Evolutionary conservation across 2,888 invertebrate species (phyloP).

Genomic region (Seira musarum): DNA sequence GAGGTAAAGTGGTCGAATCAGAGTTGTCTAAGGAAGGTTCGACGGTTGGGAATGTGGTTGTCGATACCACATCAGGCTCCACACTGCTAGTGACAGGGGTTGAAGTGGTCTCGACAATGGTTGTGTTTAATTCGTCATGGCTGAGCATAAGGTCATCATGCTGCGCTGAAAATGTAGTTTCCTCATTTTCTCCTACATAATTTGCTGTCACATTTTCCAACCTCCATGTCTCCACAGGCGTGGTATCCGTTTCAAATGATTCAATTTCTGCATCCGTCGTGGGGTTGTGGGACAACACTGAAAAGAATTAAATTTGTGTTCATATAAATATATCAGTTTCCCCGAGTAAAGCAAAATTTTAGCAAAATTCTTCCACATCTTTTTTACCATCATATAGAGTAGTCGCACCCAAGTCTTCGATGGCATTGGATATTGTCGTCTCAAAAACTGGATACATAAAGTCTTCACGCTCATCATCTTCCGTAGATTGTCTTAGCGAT

Average conservation of each 20-base stretch:
- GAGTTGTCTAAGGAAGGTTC: not conserved
- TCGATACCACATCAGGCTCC: slow-evolving; percentile 64
- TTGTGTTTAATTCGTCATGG: slow-evolving; percentile 24
- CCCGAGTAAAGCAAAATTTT: too few species aligned
- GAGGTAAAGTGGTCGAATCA: slow-evolving; percentile 54
- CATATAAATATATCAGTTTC: too few species aligned
- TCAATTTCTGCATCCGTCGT: slow-evolving; percentile 15
- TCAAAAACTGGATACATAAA: slow-evolving; percentile 59
- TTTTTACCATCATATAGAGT: slow-evolving; percentile 40
- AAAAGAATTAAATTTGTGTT: too few species aligned
- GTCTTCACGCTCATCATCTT: slow-evolving; percentile 66
- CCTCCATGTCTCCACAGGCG: slow-evolving; percentile 21
- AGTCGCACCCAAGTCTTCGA: slow-evolving; percentile 58
- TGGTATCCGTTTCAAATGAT: slow-evolving; percentile 59
- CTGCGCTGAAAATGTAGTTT: slow-evolving; percentile 24
- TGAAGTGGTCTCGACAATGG: slow-evolving; percentile 16
- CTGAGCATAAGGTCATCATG: not conserved
- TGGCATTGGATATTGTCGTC: slow-evolving; percentile 55
- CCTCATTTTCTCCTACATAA: slow-evolving; percentile 24
- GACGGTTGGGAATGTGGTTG: slow-evolving; percentile 57
- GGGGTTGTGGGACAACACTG: not conserved
- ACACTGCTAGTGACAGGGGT: not conserved
- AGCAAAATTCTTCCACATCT: too few species aligned
- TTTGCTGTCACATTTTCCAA: slow-evolving; percentile 34
- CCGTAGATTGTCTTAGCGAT: slow-evolving; percentile 44